Conservation (phyloP, 2,888 invertebrate genomes). For the Galerucella nymphaeae region DNA sequence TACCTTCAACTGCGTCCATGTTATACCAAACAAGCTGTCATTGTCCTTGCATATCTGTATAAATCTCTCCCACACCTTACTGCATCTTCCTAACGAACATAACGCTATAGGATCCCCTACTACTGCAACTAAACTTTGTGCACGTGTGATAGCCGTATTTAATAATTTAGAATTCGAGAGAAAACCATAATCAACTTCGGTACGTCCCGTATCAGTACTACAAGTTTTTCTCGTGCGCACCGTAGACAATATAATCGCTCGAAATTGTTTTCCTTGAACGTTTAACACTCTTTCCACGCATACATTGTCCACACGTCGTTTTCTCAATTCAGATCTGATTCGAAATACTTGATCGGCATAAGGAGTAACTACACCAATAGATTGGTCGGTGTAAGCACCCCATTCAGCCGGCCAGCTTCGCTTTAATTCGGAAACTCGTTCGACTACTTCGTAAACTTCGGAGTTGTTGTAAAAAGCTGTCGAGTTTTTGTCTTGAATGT, state of each 20-base stretch:
- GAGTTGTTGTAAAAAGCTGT: constrained; percentile 86
- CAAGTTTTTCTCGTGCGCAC: constrained; percentile 82
- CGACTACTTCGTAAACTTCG: constrained; percentile 81
- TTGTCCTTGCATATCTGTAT: constrained; percentile 78
- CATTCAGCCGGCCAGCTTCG: constrained; percentile 80
- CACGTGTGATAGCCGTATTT: constrained; percentile 85
- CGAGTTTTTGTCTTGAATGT: constrained; percentile 80
- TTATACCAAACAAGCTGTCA: constrained; percentile 78
- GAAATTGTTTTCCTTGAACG: constrained; percentile 89
- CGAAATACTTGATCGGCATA: constrained; percentile 83
- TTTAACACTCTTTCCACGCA: constrained; percentile 86
- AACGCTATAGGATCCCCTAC: constrained; percentile 87
- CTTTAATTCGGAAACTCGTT: constrained; percentile 77
- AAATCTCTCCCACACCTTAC: constrained; percentile 84
- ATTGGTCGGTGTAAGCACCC: constrained; percentile 80
- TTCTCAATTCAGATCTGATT: constrained; percentile 80
- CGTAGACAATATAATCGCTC: constrained; percentile 84
- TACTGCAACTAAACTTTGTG: constrained; percentile 84
- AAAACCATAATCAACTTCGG: constrained; percentile 82
- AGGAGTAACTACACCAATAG: constrained; percentile 87
- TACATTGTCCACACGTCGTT: constrained; percentile 77
- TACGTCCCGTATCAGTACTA: constrained; percentile 64
- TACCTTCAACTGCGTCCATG: constrained; percentile 73
- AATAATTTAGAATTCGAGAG: constrained; percentile 83
- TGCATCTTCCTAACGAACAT: constrained; percentile 82